phyloP scores from a whole-genome alignment of 2,888 invertebrate species.

The Junonia oenone region DNA sequence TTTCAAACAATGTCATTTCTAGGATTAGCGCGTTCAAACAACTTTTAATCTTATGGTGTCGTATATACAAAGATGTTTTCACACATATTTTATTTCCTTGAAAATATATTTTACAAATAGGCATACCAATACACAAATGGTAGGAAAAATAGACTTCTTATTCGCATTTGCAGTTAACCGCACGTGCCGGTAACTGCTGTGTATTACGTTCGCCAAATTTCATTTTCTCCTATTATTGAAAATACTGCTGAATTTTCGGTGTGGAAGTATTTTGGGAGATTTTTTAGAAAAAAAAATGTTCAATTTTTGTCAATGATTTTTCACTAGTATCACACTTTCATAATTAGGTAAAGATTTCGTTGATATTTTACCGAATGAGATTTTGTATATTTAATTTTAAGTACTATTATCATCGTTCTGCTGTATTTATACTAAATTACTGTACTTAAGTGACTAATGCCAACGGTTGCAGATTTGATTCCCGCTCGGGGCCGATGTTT shows the following conservation, averaged over 20 bases:
- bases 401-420: no score
- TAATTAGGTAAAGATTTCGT: no score
- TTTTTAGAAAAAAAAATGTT: background rate
- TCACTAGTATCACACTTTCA: background rate
- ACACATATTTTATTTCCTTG: background rate
- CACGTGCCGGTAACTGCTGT: conserved; percentile 21
- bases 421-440: no score
- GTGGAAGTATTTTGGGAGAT: background rate
- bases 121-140: background rate
- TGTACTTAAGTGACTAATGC: no score
- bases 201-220: conserved; percentile 16
- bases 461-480: no score
- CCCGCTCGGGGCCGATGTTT: no score
- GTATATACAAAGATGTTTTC: background rate
- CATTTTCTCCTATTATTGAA: background rate
- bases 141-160: conserved; percentile 14
- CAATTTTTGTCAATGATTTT: background rate
- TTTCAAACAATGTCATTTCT: no score
- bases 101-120: background rate
- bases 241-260: background rate
- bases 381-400: no score
- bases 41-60: no score
- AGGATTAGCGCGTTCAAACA: no score
- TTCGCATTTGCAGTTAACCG: conserved; percentile 18
- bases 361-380: no score